Percentiles rank a stretch among this genome's conserved stretches.
Conservation (phyloP, 1,140 invertebrate genomes). For the Trachymyrmex septentrionalis region DNA sequence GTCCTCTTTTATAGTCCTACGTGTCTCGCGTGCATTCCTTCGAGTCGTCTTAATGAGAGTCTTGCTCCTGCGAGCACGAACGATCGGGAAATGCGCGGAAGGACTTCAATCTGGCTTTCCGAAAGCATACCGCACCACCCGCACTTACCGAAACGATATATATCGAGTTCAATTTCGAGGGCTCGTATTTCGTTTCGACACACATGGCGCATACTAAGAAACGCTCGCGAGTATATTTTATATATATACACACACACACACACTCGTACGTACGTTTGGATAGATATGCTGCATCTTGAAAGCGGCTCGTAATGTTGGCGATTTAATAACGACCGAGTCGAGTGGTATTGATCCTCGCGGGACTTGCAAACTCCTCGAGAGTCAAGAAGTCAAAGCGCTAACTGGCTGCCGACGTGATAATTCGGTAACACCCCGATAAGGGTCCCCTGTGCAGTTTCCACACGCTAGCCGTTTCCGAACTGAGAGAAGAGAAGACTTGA, state of each 20-base stretch:
- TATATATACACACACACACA: too few species aligned
- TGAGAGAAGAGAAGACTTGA: constrained; percentile 10
- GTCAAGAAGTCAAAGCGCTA: constrained; percentile 63
- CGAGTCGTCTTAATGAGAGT: constrained; percentile 41
- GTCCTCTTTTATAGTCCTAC: constrained; percentile 41
- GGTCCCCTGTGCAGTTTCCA: constrained; percentile 13
- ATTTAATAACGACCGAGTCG: constrained; percentile 76
- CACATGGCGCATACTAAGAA: neutral
- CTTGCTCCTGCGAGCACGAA: constrained; percentile 45
- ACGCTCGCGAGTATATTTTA: neutral
- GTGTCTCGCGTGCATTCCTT: constrained; percentile 42
- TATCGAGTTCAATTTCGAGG: constrained; percentile 76
- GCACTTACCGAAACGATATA: constrained; percentile 45
- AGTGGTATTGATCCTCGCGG: constrained; percentile 74
- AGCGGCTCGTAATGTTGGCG: constrained; percentile 65
- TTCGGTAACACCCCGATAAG: constrained; percentile 71
- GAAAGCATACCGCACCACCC: constrained; percentile 15
- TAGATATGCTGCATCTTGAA: constrained; percentile 25
- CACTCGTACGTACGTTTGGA: neutral
- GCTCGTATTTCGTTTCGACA: constrained; percentile 72
- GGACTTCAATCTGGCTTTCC: constrained; percentile 47
- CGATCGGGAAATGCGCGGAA: constrained; percentile 46
- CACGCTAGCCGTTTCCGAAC: constrained; percentile 32
- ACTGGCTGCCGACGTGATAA: constrained; percentile 69
- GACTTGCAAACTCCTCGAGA: constrained; percentile 50